Evolutionary conservation across 2,888 invertebrate genomes (phyloP), one percentile per base, ranked within the genome.

Genomic region (Eurois occulta): DNA sequence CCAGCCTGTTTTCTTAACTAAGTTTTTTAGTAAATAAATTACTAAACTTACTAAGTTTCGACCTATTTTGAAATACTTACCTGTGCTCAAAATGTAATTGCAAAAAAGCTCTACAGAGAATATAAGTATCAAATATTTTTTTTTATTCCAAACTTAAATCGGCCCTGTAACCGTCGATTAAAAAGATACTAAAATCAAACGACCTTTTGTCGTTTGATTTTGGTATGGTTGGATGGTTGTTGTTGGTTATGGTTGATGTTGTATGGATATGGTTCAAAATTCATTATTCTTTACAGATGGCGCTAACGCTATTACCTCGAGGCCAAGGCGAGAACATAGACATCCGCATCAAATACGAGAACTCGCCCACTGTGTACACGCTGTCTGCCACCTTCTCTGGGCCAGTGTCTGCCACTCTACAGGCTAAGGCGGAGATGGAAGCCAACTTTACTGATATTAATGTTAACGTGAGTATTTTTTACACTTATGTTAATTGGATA

Each of bases 361-460:
- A 82, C 2, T 83, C 90, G 0, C 60, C 86, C 0, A 93, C 92
- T 0, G 55, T 88, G 38, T 95, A 94, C 86, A 86, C 87, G 0
- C 2, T 96, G 21, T 92, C 95, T 0, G 96, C 96, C 0, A 93
- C 95, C 66, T 52, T 96, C 0, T 78, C 91, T 0, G 96, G 96
- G 0, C 88, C 93, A 0, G 78, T 95, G 11, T 87, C 91, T 0
- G 92, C 94, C 28, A 94, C 95, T 0, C 78, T 96, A 2, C 93
- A 93, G 41, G 94, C 95, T 0, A 93, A 90, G 18, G 91, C 93
- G 0, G 94, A 95, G 43, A 83, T 95, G 66, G 91, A 93, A 24
- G 77, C 75, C 2, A 94, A 93, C 66, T 96, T 91, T 81, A 95
- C 94, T 8, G 97, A 97, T 81, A 90, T 97, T 6, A 94, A 94